These are phyloP conservation scores for Heteractis magnifica DNA, from an alignment of 92 coral and sea anemone genomes.

Conservation along the genomic window DNA sequence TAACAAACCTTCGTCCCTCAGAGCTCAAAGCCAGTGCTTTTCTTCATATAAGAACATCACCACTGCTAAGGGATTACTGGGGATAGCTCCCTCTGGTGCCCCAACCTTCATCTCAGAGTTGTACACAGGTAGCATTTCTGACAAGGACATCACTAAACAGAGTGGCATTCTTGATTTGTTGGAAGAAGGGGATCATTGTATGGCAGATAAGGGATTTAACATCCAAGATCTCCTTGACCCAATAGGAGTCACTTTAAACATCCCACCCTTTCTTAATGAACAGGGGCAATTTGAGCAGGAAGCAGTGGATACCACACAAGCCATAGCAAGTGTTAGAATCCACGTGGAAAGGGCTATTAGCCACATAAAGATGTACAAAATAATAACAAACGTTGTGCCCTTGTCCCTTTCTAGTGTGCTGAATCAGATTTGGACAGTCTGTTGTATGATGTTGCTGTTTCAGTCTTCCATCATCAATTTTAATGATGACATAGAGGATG, in stretches of 20 bases:
- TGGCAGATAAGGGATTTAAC: slow-evolving; percentile 57
- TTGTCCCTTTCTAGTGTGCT: slow-evolving; percentile 41
- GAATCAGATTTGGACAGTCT: slow-evolving; percentile 46
- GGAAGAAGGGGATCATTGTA: slow-evolving; percentile 49
- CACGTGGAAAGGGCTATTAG: slow-evolving; percentile 50
- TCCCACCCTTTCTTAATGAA: slow-evolving; percentile 47
- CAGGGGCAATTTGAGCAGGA: slow-evolving; percentile 42
- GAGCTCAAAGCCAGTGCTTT: slow-evolving; percentile 51
- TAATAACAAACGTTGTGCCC: slow-evolving; percentile 46
- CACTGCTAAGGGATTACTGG: slow-evolving; percentile 55
- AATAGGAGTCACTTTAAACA: slow-evolving; percentile 40
- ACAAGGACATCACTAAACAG: slow-evolving; percentile 42
- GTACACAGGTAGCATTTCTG: slow-evolving; percentile 48
- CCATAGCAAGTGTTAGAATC: too few species aligned
- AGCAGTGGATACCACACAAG: slow-evolving; percentile 37
- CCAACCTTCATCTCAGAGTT: slow-evolving; percentile 48
- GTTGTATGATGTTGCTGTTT: slow-evolving; percentile 51
- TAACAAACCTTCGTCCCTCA: slow-evolving; percentile 44
- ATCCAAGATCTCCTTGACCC: slow-evolving; percentile 49
- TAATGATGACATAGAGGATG: neutral
- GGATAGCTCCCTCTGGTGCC: slow-evolving; percentile 57
- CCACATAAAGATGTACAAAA: slow-evolving; percentile 36
- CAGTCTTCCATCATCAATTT: slow-evolving; percentile 42
- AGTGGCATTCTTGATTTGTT: slow-evolving; percentile 58
- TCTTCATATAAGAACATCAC: slow-evolving; percentile 48